These are phyloP conservation scores for Pandion haliaetus DNA, from an alignment of 2,113 vertebrate species.

Conservation along the genomic window DNA sequence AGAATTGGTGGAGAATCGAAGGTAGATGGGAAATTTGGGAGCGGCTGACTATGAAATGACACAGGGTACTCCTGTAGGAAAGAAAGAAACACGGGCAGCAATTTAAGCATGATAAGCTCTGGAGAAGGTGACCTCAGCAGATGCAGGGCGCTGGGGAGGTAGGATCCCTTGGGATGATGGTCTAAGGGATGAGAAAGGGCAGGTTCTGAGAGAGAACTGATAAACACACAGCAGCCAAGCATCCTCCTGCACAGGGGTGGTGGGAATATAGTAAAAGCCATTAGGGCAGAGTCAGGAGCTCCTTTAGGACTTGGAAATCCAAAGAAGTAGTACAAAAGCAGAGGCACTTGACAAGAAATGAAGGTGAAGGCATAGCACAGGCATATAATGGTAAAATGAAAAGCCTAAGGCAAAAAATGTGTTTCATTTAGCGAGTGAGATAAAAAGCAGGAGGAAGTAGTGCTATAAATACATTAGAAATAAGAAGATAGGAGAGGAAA, in stretches of 20 bases:
- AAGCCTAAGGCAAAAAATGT: neutral
- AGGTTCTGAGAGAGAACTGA: neutral
- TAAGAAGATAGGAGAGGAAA: neutral
- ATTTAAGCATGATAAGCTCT: accelerated
- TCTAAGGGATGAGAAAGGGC: neutral
- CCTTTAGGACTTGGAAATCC: neutral
- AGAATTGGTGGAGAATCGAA: neutral
- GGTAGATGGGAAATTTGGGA: neutral
- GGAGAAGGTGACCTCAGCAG: neutral
- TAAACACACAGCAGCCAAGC: neutral
- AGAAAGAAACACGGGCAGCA: neutral
- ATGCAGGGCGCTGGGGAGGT: neutral
- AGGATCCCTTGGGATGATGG: neutral
- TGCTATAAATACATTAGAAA: neutral
- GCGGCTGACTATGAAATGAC: neutral
- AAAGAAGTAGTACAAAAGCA: neutral
- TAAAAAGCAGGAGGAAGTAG: neutral
- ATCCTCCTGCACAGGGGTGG: neutral
- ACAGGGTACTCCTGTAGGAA: neutral
- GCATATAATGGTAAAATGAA: neutral
- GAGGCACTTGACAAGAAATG: neutral
- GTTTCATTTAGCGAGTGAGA: neutral
- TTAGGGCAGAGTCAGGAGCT: neutral
- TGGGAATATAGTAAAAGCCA: accelerated
- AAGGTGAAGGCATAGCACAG: neutral